Conservation (phyloP, 2,113 vertebrate genomes). For the Centropus bengalensis region DNA sequence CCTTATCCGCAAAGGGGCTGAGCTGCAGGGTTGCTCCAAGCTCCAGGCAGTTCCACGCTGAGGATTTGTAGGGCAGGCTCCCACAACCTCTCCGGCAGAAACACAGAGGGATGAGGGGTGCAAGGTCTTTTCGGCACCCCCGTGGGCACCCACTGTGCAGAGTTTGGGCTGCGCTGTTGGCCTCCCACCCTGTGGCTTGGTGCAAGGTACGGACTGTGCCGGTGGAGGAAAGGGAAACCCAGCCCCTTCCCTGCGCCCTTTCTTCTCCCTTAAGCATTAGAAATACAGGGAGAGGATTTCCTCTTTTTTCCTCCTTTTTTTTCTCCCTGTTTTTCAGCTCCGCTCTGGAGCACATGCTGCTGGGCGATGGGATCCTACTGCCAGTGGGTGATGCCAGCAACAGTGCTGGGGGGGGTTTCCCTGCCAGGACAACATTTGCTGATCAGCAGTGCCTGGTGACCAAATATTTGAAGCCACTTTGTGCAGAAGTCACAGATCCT, state of each 20-base stretch:
- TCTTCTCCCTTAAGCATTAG: not conserved
- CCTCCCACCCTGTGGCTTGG: not conserved
- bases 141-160: not conserved
- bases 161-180: not conserved
- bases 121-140: not conserved
- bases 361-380: not conserved
- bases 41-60: rapidly evolving
- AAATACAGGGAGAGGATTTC: not conserved
- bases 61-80: not conserved
- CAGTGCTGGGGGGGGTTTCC: not conserved
- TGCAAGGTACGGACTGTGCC: rapidly evolving
- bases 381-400: not conserved
- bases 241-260: not conserved
- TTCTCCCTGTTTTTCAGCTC: not conserved
- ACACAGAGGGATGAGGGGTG: not conserved
- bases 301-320: not conserved
- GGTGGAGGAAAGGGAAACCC: not conserved
- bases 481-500: not conserved
- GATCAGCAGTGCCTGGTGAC: not conserved
- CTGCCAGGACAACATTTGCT: not conserved
- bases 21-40: not conserved
- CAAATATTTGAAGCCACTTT: not conserved
- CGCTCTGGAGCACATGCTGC: not conserved
- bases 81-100: not conserved
- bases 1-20: not conserved